These are phyloP conservation scores for Auanema sp. DNA, from an alignment of 2,888 invertebrate species.

Conservation along the genomic window DNA sequence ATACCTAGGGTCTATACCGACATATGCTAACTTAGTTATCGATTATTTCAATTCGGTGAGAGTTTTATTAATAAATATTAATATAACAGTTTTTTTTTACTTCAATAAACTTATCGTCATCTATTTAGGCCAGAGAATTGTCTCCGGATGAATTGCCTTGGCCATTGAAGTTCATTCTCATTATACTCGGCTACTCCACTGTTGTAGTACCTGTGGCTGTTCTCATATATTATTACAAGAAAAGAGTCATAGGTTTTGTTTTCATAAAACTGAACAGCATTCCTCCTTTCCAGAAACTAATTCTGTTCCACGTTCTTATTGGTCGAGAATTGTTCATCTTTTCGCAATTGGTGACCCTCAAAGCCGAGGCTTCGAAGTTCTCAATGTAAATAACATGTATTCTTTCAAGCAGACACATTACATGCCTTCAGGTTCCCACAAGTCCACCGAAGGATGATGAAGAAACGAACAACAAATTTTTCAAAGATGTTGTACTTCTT, in stretches of 20 bases:
- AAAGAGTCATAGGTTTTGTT: constrained; percentile 28
- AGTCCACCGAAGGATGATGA: too few species aligned
- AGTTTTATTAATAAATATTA: background rate
- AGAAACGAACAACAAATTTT: constrained; percentile 23
- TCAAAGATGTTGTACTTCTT: constrained; percentile 64
- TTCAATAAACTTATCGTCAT: background rate
- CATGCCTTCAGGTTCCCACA: too few species aligned
- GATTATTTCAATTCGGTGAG: constrained; percentile 1
- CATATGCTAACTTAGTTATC: background rate
- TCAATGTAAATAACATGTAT: background rate
- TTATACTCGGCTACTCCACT: constrained; percentile 55
- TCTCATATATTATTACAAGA: constrained; percentile 45
- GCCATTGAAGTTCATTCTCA: constrained; percentile 50
- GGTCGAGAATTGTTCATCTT: constrained; percentile 20
- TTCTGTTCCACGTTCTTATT: constrained; percentile 4
- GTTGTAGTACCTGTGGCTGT: constrained; percentile 49
- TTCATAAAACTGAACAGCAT: background rate
- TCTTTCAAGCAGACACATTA: too few species aligned
- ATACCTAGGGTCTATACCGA: too few species aligned
- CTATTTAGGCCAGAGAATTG: constrained; percentile 28
- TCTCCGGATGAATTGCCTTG: constrained; percentile 47
- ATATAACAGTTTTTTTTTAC: background rate
- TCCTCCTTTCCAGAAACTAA: constrained; percentile 6
- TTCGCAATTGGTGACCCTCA: constrained; percentile 60
- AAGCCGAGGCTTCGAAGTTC: constrained; percentile 28